Percentiles rank a stretch among this genome's conserved stretches.
Conservation (phyloP, 2,113 vertebrate species). For the Lophura nycthemera region DNA sequence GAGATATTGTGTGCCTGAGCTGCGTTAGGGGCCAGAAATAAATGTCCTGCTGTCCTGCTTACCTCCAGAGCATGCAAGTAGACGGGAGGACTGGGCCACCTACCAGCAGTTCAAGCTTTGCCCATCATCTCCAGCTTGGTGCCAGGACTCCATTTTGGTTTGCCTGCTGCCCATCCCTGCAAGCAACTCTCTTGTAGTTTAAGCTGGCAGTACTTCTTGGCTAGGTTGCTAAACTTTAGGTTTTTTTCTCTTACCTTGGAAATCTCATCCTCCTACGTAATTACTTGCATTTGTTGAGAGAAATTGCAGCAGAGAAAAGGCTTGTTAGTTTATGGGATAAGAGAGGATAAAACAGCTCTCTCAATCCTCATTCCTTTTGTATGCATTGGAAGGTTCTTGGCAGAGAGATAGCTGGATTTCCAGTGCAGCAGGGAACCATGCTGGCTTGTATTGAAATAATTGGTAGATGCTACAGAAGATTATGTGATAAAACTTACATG, state of each 20-base stretch:
- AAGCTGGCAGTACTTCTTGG: background rate
- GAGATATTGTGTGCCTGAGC: background rate
- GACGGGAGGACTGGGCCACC: background rate
- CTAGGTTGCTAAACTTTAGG: background rate
- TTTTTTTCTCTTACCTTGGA: background rate
- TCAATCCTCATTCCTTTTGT: background rate
- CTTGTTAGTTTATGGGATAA: conserved; percentile 38
- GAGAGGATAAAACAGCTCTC: background rate
- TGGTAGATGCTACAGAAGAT: conserved; percentile 23
- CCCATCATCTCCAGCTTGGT: background rate
- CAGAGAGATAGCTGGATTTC: conserved; percentile 25
- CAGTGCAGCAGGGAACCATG: background rate
- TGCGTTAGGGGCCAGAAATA: background rate
- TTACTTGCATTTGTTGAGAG: conserved; percentile 11
- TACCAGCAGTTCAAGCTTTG: background rate
- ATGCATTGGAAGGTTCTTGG: background rate
- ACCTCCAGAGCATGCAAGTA: background rate
- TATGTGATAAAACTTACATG: background rate
- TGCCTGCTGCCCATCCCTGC: background rate
- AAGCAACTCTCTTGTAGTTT: background rate
- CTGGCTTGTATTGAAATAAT: background rate
- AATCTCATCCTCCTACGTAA: background rate
- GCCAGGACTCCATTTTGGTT: background rate
- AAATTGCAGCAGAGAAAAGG: background rate
- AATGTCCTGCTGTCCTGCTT: background rate